Evolutionary conservation across 2,113 vertebrate genomes (phyloP).

Genomic region (Sturnus vulgaris): DNA sequence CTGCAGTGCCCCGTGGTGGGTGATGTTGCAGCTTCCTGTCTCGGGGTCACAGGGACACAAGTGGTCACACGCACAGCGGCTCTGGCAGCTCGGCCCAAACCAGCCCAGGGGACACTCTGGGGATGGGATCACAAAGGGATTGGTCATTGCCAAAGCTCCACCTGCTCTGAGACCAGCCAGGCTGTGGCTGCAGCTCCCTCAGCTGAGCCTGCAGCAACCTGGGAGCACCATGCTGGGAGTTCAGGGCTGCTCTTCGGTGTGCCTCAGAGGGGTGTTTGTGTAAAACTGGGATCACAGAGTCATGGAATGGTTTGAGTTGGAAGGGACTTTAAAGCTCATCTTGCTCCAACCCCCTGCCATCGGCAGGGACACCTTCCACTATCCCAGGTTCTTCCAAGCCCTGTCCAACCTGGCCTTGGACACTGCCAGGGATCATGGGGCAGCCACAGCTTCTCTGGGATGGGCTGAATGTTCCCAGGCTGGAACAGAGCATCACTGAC

Average conservation of each 20-base stretch:
- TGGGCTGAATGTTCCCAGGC: neutral
- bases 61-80: constrained; percentile 76
- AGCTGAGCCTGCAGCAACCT: neutral
- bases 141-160: neutral
- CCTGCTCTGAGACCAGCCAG: neutral
- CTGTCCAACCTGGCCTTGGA: fast-evolving
- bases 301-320: neutral
- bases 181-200: neutral
- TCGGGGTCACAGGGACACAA: constrained; percentile 79
- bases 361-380: neutral
- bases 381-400: neutral
- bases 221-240: neutral
- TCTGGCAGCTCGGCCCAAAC: constrained; percentile 76
- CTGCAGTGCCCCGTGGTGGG: constrained; percentile 7
- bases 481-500: neutral
- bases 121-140: neutral
- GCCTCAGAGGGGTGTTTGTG: neutral
- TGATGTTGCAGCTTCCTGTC: constrained; percentile 83
- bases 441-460: neutral
- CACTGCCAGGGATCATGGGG: neutral
- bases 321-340: neutral
- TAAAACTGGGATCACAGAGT: neutral
- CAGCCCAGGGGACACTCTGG: constrained; percentile 83
- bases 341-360: neutral
- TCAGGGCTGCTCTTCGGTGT: neutral